A percentile compares a stretch with the other conserved stretches of the same genome.
These are phyloP conservation scores for Pocillopora meandrina DNA, from an alignment of 92 coral and sea anemone species.

Conservation along the genomic window DNA sequence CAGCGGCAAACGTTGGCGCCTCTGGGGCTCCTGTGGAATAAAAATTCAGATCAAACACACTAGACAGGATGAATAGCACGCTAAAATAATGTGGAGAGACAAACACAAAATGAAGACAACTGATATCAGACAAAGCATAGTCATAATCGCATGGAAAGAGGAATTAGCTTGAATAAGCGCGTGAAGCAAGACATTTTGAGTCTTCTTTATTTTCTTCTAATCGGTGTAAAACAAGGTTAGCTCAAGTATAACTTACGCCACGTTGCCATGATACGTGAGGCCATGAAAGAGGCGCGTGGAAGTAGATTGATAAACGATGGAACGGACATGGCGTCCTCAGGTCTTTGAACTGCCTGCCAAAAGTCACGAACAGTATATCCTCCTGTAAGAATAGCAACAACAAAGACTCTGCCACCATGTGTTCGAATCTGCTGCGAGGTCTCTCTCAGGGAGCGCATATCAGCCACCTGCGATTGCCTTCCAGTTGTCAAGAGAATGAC, in stretches of 20 bases:
- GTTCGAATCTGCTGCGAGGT: conserved; percentile 58
- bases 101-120: no score
- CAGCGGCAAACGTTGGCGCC: conserved; percentile 35
- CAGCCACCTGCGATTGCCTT: conserved; percentile 53
- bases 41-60: background rate
- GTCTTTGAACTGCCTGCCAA: conserved; percentile 46
- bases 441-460: conserved; percentile 41
- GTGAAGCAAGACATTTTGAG: background rate
- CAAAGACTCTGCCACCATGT: conserved; percentile 75
- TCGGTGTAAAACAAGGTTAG: background rate
- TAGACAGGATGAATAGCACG: background rate
- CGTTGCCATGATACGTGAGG: conserved; percentile 39
- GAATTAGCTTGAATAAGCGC: no score
- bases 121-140: no score
- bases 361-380: conserved; percentile 64
- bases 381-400: conserved; percentile 72
- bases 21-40: conserved; percentile 28
- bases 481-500: conserved; percentile 80
- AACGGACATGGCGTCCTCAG: conserved; percentile 28
- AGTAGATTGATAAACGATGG: conserved; percentile 36
- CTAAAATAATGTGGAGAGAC: no score
- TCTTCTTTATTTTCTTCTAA: no score
- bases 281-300: conserved; percentile 26
- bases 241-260: conserved; percentile 32
- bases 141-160: no score